Evolutionary conservation across 2,797 vertebrate genomes (phyloP).

Genomic region (Enteromius paludinosus): DNA sequence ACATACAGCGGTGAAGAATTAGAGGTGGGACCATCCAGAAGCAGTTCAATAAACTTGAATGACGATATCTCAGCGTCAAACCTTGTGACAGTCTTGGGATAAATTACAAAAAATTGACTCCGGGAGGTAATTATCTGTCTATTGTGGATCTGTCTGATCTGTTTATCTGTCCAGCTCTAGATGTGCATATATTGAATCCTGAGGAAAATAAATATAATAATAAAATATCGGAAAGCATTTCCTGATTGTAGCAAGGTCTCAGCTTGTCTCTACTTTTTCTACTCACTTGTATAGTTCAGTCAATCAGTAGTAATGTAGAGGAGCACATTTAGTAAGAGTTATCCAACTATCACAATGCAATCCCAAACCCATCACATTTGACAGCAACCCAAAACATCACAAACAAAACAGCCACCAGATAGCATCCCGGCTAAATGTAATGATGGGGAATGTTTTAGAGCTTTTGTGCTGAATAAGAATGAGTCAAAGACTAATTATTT

Average conservation of each 20-base stretch:
- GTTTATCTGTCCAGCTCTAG: background rate
- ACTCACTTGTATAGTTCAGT: background rate
- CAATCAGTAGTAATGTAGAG: background rate
- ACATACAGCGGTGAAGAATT: slow-evolving; percentile 25
- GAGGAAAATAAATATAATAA: background rate
- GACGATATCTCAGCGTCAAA: background rate
- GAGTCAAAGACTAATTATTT: slow-evolving; percentile 53
- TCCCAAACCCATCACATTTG: slow-evolving; percentile 12
- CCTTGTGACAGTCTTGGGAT: slow-evolving; percentile 11
- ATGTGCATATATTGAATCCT: background rate
- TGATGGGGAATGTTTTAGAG: slow-evolving; percentile 37
- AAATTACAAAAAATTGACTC: slow-evolving; percentile 36
- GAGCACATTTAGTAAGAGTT: slow-evolving; percentile 11
- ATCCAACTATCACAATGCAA: slow-evolving; percentile 5
- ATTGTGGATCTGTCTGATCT: slow-evolving; percentile 23
- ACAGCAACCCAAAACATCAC: slow-evolving; percentile 30
- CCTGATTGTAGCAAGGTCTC: background rate
- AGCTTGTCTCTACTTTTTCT: background rate
- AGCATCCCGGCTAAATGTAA: slow-evolving; percentile 32
- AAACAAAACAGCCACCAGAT: slow-evolving; percentile 1
- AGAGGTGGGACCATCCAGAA: slow-evolving; percentile 10
- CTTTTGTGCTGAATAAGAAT: slow-evolving; percentile 48
- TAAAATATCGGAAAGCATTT: slow-evolving; percentile 8
- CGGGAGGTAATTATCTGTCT: slow-evolving; percentile 16
- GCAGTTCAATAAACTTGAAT: slow-evolving; percentile 24